Evolutionary conservation across 2,113 vertebrate species (phyloP), one percentile per base, ranked within the genome.

Genomic region (Caloenas nicobarica): DNA sequence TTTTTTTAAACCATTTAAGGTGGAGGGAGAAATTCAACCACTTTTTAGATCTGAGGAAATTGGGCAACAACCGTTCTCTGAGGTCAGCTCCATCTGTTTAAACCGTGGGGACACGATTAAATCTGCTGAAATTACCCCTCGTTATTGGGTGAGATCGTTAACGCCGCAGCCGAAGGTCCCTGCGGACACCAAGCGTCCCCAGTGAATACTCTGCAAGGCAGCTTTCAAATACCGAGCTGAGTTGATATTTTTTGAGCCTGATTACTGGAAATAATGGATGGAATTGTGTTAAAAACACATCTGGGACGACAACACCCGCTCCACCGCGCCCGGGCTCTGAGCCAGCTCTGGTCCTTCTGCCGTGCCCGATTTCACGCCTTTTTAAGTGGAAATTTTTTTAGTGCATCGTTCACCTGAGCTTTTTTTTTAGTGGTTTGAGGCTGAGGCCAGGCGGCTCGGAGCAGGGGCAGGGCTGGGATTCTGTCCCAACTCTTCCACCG

Each of bases 151-250:
- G 19, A 56, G 64, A 33, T 3, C 1, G 10, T 18, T 2, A 22
- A 29, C 1, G 5, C 38, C 6, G 2, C 78, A 80, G 29, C 38
- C 38, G 38, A 38, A 38, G 38, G 38, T 38, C 38, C 38, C 38
- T 38, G 38, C 18, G 44, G 14, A 18, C 44, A 12, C 7, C n/a
- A 38, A 48, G 28, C 18, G 23, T 66, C 26, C 84, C 78, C 3
- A 26, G 40, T 66, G 72, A 91, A 94, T 53, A 90, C 79, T 33
- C 89, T 84, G 74, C 93, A 92, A 91, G 87, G 93, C 61, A 61
- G 66, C 76, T 51, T 31, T 22, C 28, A 17, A 46, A 26, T 16
- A 11, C 2, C 7, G 6, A 33, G 33, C 0, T 24, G 34, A 36
- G 40, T 16, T 13, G 26, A 24, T 23, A 17, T 6, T 17, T 60